Conservation (phyloP, 2,888 invertebrate genomes). For the Cantharis rustica region DNA sequence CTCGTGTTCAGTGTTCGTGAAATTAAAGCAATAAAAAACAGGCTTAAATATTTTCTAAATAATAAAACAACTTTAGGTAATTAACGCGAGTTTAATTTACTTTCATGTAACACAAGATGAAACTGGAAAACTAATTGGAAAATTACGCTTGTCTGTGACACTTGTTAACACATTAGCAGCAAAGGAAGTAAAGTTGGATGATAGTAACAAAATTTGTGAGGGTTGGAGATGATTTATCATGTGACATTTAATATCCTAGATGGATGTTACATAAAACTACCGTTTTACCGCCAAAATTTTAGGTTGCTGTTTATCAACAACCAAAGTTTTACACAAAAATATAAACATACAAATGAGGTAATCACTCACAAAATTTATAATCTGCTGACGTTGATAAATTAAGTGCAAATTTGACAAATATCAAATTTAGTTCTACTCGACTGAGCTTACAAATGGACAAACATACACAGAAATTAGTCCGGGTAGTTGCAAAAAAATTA, state of each 20-base stretch:
- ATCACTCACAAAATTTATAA: background rate
- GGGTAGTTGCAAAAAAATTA: too few relatives aligned
- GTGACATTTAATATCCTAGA: background rate
- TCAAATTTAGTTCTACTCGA: background rate
- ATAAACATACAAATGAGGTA: background rate
- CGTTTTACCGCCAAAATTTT: background rate
- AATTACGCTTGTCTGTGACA: background rate
- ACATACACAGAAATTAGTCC: too few relatives aligned
- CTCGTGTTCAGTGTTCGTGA: background rate
- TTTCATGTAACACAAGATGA: background rate
- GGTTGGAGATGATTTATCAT: background rate
- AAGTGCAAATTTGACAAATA: background rate
- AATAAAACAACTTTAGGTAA: background rate
- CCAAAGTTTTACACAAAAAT: background rate
- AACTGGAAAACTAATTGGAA: background rate
- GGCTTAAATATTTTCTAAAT: background rate
- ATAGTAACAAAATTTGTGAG: background rate
- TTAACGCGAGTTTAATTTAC: background rate
- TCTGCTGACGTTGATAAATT: background rate
- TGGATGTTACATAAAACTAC: background rate
- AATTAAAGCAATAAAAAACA: background rate
- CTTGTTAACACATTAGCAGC: background rate
- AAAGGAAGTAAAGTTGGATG: background rate
- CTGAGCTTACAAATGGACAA: too few relatives aligned
- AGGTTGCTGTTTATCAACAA: background rate